These are phyloP conservation scores for Oikopleura albicans DNA, from an alignment of 23 tunicate genomes.

Conservation along the genomic window DNA sequence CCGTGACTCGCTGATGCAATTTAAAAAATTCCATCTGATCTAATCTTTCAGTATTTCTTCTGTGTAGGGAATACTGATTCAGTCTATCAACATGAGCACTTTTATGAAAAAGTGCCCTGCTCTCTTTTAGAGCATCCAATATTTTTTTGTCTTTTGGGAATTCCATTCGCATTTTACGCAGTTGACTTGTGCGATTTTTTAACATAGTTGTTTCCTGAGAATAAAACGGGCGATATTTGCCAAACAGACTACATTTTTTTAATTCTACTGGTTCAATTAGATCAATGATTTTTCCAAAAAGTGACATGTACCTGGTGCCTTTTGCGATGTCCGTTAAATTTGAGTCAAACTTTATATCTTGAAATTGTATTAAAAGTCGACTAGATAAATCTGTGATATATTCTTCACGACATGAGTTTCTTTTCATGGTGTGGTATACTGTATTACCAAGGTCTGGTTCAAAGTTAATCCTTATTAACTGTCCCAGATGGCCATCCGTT, in stretches of 20 bases:
- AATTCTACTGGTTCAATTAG: not conserved
- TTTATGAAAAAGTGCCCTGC: not conserved
- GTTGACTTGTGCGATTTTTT: too few relatives aligned
- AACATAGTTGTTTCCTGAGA: too few relatives aligned
- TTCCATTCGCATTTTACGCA: too few relatives aligned
- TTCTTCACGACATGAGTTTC: not conserved
- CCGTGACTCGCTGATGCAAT: not conserved
- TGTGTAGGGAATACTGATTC: too few relatives aligned
- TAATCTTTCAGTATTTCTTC: not conserved
- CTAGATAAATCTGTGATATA: too few relatives aligned
- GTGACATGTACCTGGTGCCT: not conserved
- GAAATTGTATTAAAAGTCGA: too few relatives aligned
- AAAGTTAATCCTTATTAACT: not conserved
- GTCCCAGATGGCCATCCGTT: not conserved
- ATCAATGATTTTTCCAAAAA: not conserved
- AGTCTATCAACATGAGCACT: not conserved
- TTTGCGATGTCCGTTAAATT: too few relatives aligned
- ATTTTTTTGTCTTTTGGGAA: not conserved
- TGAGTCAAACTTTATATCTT: too few relatives aligned
- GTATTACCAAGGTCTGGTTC: not conserved
- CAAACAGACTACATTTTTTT: too few relatives aligned
- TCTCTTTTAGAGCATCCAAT: not conserved
- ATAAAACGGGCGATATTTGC: too few relatives aligned
- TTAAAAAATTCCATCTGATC: not conserved
- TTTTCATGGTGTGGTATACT: not conserved